Percentiles rank a stretch among this genome's conserved stretches.
phyloP scores from a whole-genome alignment of 2,797 vertebrate genomes.

The Pterois miles region DNA sequence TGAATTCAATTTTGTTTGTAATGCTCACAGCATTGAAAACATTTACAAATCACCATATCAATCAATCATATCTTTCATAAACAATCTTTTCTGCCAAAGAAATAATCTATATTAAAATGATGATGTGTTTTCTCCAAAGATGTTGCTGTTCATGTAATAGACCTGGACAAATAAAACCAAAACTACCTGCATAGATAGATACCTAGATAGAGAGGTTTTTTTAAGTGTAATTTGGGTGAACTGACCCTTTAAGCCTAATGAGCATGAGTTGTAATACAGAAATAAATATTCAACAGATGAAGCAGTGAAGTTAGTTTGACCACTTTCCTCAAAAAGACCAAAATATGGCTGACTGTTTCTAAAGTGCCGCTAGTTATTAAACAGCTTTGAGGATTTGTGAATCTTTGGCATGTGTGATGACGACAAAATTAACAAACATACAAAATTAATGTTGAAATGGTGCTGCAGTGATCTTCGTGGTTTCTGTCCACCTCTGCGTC shows the following conservation, averaged over 20 bases:
- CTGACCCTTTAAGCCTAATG: neutral
- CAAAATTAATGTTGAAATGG: neutral
- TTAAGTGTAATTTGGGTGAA: neutral
- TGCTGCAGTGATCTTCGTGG: neutral
- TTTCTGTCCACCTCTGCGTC: neutral
- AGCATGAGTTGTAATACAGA: neutral
- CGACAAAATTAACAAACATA: neutral
- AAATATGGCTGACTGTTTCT: neutral
- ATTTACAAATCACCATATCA: neutral
- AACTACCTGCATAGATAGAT: neutral
- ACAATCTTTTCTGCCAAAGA: neutral
- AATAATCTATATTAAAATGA: no score
- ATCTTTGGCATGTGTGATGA: constrained; percentile 13
- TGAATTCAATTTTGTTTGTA: neutral
- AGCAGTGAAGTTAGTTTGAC: neutral
- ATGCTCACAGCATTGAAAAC: neutral
- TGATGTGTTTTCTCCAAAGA: no score
- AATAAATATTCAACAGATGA: neutral
- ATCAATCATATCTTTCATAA: neutral
- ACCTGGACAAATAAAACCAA: neutral
- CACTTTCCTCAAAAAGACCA: neutral
- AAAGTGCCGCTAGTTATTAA: neutral
- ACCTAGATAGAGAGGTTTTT: neutral
- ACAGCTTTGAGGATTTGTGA: neutral
- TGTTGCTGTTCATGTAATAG: no score